These are phyloP conservation scores for Gryon sp. DNA, from an alignment of 1,140 invertebrate species.

Conservation along the genomic window DNA sequence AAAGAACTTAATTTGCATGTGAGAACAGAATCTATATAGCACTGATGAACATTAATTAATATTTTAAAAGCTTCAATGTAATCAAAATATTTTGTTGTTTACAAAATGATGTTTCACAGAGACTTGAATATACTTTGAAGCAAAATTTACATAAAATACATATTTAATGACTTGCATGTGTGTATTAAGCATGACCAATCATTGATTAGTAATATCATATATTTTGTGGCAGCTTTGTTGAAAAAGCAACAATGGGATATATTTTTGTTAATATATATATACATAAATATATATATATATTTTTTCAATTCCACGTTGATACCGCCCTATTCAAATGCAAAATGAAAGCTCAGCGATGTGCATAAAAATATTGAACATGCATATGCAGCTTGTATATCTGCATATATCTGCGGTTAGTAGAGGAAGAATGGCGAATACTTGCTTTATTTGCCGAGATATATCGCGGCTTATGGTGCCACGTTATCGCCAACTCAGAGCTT, in stretches of 20 bases:
- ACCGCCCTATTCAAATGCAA: constrained; percentile 57
- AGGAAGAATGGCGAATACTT: constrained; percentile 54
- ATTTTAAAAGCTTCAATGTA: too few relatives aligned
- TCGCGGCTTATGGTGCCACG: constrained; percentile 63
- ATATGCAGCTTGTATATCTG: constrained; percentile 51
- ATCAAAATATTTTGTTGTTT: too few relatives aligned
- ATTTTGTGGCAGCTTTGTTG: constrained; percentile 26
- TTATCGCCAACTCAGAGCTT: constrained; percentile 63
- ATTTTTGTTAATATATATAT: constrained; percentile 36
- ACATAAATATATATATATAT: constrained; percentile 25
- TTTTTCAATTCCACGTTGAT: constrained; percentile 54
- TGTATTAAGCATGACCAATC: constrained; percentile 9
- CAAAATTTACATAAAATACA: too few relatives aligned
- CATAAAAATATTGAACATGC: constrained; percentile 65
- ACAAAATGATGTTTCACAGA: too few relatives aligned
- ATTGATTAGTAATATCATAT: constrained; percentile 31
- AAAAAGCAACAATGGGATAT: constrained; percentile 38
- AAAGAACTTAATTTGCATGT: too few relatives aligned
- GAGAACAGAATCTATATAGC: too few relatives aligned
- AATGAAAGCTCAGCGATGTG: constrained; percentile 62
- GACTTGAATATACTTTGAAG: too few relatives aligned
- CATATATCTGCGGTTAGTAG: constrained; percentile 48
- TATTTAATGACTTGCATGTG: too few relatives aligned
- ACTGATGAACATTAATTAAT: too few relatives aligned
- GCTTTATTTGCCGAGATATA: constrained; percentile 63